phyloP scores from a whole-genome alignment of 1,140 invertebrate genomes.

The Anagrus nilaparvatae region DNA sequence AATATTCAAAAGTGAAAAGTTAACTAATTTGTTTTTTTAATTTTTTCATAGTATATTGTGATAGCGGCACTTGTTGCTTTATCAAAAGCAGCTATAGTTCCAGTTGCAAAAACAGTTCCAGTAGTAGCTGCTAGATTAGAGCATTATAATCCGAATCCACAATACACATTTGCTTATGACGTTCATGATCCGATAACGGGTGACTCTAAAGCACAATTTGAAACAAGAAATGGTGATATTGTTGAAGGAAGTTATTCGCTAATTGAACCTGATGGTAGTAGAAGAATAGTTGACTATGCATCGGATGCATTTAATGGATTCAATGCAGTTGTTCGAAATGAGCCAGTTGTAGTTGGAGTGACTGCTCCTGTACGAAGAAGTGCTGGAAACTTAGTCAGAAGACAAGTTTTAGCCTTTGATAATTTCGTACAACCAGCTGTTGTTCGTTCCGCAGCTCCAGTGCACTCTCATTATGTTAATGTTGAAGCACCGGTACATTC shows the following conservation, averaged over 20 bases:
- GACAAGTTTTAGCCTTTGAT: too few relatives aligned
- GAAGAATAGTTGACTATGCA: slow-evolving; percentile 38
- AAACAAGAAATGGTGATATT: slow-evolving; percentile 40
- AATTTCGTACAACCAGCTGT: too few relatives aligned
- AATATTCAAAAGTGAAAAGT: too few relatives aligned
- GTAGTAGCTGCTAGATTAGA: slow-evolving; percentile 17
- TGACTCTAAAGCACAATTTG: slow-evolving; percentile 39
- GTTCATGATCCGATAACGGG: slow-evolving; percentile 48
- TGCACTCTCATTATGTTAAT: too few relatives aligned
- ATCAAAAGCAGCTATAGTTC: slow-evolving; percentile 18
- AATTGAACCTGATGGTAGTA: slow-evolving; percentile 40
- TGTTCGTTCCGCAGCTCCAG: too few relatives aligned
- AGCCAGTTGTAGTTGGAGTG: slow-evolving; percentile 22
- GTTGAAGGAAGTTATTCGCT: slow-evolving; percentile 43
- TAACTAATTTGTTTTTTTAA: slow-evolving; percentile 4
- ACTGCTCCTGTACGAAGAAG: slow-evolving; percentile 19
- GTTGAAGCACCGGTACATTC: too few relatives aligned
- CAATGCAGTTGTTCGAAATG: slow-evolving; percentile 41
- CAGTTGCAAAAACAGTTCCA: slow-evolving; percentile 18
- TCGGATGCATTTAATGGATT: slow-evolving; percentile 42
- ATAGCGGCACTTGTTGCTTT: slow-evolving; percentile 14
- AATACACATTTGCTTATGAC: slow-evolving; percentile 51
- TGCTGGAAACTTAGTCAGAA: too few relatives aligned
- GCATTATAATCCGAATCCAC: slow-evolving; percentile 43
- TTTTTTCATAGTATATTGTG: slow-evolving; percentile 23